Evolutionary conservation across 2,797 vertebrate species (phyloP).

Genomic region (Lacerta agilis): DNA sequence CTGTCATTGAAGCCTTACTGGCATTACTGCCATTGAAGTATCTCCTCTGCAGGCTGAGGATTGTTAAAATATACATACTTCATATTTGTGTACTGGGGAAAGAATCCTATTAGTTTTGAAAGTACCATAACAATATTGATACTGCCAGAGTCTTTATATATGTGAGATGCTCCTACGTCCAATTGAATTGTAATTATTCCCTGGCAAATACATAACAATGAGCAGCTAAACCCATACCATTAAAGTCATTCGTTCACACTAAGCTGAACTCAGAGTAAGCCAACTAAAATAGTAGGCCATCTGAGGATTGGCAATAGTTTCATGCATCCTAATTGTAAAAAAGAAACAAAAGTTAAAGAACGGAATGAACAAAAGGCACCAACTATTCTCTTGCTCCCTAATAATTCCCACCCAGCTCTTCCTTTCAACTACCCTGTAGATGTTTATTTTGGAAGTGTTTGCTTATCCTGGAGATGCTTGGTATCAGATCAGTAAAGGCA

Average conservation of each 20-base stretch:
- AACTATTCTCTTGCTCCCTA: neutral
- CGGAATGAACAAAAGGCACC: neutral
- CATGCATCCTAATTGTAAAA: neutral
- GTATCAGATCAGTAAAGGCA: constrained; percentile 16
- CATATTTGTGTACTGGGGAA: neutral
- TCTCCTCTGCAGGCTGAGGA: too few relatives aligned
- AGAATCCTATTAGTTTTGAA: neutral
- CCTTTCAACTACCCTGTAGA: neutral
- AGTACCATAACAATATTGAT: neutral
- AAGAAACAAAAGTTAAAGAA: neutral
- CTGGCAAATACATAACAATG: neutral
- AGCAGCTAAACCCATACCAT: neutral
- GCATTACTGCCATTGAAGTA: too few relatives aligned
- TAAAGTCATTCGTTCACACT: neutral
- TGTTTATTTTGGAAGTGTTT: constrained; percentile 9
- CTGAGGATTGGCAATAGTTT: neutral
- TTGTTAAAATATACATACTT: neutral
- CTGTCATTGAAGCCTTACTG: neutral
- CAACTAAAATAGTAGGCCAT: too few relatives aligned
- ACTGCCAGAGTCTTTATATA: neutral
- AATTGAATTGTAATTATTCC: neutral
- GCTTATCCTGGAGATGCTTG: neutral
- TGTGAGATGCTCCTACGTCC: neutral
- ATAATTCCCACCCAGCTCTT: neutral
- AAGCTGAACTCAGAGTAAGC: too few relatives aligned